A percentile compares a stretch with the other conserved stretches of the same genome.
phyloP scores from a whole-genome alignment of 1,140 invertebrate species.

The Drosophila sp. region DNA sequence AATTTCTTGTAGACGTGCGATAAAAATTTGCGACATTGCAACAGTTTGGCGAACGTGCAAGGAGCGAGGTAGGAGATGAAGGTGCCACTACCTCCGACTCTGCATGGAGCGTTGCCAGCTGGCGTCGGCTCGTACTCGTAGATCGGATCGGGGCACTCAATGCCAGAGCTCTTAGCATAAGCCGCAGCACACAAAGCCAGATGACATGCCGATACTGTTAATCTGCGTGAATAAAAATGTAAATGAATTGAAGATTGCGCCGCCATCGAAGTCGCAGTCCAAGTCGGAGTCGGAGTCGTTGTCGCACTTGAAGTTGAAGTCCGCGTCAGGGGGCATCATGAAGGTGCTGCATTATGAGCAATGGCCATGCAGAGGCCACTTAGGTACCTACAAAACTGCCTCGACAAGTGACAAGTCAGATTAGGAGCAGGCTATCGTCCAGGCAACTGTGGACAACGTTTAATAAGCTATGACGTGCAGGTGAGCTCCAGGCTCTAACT shows the following conservation, averaged over 20 bases:
- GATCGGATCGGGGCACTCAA: conserved; percentile 26
- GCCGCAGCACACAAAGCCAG: conserved; percentile 67
- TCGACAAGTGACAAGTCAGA: conserved; percentile 68
- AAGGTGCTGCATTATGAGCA: conserved; percentile 58
- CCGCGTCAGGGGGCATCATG: conserved; percentile 19
- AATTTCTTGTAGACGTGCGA: conserved; percentile 84
- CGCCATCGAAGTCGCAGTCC: conserved; percentile 40
- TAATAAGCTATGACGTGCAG: conserved; percentile 69
- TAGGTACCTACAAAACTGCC: conserved; percentile 51
- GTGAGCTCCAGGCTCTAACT: conserved; percentile 31
- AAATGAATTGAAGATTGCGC: conserved; percentile 82
- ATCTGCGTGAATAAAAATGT: conserved; percentile 83
- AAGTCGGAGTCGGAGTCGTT: conserved; percentile 5
- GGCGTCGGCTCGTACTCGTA: conserved; percentile 16
- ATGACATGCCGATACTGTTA: conserved; percentile 81
- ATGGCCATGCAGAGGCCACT: conserved; percentile 55
- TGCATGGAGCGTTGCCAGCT: conserved; percentile 53
- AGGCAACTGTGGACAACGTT: conserved; percentile 38
- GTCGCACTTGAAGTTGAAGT: too few relatives aligned
- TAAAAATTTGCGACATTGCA: conserved; percentile 84
- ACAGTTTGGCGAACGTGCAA: conserved; percentile 78
- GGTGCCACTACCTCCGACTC: conserved; percentile 17
- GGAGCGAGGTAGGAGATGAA: conserved; percentile 37
- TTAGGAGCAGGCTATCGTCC: conserved; percentile 37
- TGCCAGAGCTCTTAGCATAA: conserved; percentile 64